A percentile compares a stretch with the other conserved stretches of the same genome.
Conservation (phyloP, 2,888 invertebrate genomes). For the Coleophora deauratella region DNA sequence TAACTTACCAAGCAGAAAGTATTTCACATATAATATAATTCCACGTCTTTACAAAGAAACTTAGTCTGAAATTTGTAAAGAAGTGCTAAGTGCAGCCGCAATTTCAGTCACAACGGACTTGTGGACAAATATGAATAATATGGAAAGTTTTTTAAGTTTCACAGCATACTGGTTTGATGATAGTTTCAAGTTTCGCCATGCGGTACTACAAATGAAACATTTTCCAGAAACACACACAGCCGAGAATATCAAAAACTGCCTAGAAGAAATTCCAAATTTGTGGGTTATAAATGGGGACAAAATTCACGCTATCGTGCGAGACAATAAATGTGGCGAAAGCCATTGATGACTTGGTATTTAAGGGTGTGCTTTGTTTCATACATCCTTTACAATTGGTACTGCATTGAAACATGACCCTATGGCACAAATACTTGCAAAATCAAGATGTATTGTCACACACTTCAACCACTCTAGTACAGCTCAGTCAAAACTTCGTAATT, state of each 20-base stretch:
- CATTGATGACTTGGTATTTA: slow-evolving; percentile 9
- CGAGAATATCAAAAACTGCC: slow-evolving; percentile 6
- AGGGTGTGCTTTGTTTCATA: slow-evolving; percentile 11
- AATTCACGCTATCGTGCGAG: slow-evolving; percentile 8
- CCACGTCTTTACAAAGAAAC: slow-evolving; percentile 12
- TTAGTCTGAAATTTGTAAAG: slow-evolving; percentile 21
- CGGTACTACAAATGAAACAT: slow-evolving; percentile 12
- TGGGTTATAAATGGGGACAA: slow-evolving; percentile 4
- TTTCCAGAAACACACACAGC: slow-evolving; percentile 8
- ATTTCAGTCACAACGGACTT: slow-evolving; percentile 30
- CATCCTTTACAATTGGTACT: slow-evolving; percentile 14
- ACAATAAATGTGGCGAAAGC: slow-evolving; percentile 9
- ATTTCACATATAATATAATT: slow-evolving; percentile 21
- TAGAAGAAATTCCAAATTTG: not conserved
- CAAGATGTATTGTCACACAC: slow-evolving; percentile 26
- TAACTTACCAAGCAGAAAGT: slow-evolving; percentile 27
- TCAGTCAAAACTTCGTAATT: not conserved
- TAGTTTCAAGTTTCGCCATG: slow-evolving; percentile 6
- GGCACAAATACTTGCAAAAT: slow-evolving; percentile 19
- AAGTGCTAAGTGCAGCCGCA: slow-evolving; percentile 22
- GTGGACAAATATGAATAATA: slow-evolving; percentile 24
- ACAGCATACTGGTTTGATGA: slow-evolving; percentile 12
- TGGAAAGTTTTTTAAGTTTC: slow-evolving; percentile 9
- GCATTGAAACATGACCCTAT: slow-evolving; percentile 23
- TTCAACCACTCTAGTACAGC: slow-evolving; percentile 24